Evolutionary conservation across 2,113 vertebrate genomes (phyloP).

Genomic region (Colinus virginianus): DNA sequence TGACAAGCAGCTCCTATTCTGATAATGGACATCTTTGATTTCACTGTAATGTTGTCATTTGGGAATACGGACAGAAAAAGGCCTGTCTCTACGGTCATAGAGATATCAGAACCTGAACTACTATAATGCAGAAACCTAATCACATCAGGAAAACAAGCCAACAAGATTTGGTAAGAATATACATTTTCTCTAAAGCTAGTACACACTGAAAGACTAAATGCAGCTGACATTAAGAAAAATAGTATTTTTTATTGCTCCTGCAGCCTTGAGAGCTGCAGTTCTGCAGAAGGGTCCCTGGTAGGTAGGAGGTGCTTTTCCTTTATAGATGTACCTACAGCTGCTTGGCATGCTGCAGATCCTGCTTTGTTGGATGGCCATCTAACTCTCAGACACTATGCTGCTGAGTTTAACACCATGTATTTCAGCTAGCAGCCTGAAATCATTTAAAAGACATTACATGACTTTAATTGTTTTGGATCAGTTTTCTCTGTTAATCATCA

Average conservation of each 20-base stretch:
- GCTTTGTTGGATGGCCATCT: neutral
- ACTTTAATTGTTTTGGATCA: slow-evolving; percentile 2
- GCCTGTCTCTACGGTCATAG: neutral
- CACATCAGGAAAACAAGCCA: neutral
- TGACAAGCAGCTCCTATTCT: neutral
- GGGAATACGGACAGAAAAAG: neutral
- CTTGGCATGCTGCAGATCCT: neutral
- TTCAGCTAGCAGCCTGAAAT: neutral
- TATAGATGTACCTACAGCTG: accelerated
- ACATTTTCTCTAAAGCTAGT: neutral
- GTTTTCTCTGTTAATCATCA: neutral
- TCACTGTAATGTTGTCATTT: neutral
- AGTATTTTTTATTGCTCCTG: neutral
- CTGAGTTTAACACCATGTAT: neutral
- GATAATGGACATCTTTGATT: neutral
- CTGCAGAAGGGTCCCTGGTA: neutral
- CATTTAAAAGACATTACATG: neutral
- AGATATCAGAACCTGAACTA: neutral
- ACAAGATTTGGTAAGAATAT: neutral
- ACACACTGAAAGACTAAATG: neutral
- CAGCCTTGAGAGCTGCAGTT: neutral
- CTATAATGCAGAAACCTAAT: neutral
- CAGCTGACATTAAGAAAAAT: neutral
- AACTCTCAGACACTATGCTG: neutral
- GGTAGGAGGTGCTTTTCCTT: neutral